Conservation (phyloP, 2,113 vertebrate genomes). For the Oncorhynchus gorbuscha region DNA sequence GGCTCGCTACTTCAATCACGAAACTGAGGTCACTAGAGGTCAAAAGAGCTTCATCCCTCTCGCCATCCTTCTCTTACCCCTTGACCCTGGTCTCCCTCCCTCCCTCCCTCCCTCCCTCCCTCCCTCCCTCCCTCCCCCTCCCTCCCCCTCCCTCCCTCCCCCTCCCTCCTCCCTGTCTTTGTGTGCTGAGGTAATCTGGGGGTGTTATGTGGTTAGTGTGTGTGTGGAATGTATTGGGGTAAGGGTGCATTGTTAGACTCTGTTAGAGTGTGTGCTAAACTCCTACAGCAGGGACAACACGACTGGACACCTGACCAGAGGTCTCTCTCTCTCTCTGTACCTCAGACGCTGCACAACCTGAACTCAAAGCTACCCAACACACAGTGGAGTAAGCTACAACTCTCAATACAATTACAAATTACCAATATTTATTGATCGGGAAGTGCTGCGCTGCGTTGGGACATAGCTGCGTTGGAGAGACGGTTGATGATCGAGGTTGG, state of each 20-base stretch:
- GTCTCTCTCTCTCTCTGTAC: not conserved
- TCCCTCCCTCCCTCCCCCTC: not conserved
- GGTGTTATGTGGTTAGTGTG: conserved; percentile 21
- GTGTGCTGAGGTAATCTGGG: conserved; percentile 55
- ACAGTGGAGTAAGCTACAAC: not conserved
- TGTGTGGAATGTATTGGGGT: conserved; percentile 46
- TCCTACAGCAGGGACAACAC: conserved; percentile 13
- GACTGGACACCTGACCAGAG: not conserved
- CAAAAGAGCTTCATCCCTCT: not conserved
- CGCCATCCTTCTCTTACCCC: no score
- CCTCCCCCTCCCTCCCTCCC: not conserved
- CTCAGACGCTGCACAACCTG: not conserved
- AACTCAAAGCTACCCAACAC: not conserved
- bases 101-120: not conserved
- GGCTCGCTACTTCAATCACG: not conserved
- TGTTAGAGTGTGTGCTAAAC: conserved; percentile 5
- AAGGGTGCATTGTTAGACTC: no score
- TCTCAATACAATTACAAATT: no score
- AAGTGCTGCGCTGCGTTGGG: no score
- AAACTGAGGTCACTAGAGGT: not conserved
- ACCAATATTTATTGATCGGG: no score
- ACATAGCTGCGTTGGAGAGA: no score
- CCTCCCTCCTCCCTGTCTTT: not conserved
- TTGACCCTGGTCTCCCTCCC: not conserved
- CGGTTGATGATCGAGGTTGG: not conserved